Percentiles rank a stretch among this genome's conserved stretches.
Conservation (phyloP, 2,797 vertebrate genomes). For the Urocyon cinereoargenteus region DNA sequence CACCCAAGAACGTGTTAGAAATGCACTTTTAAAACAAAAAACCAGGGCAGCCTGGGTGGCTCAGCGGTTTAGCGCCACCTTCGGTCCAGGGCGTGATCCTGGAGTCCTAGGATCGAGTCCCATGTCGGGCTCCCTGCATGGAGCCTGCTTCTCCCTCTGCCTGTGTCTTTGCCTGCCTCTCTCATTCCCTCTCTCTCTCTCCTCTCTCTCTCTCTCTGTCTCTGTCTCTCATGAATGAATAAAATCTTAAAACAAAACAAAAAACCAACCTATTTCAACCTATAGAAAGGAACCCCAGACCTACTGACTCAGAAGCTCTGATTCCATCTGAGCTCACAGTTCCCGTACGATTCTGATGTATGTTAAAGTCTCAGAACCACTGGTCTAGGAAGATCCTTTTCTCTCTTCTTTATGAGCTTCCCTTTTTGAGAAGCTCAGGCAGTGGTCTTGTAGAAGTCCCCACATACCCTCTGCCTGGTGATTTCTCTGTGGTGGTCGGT, state of each 20-base stretch:
- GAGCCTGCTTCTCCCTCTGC: too few species aligned
- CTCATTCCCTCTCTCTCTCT: too few species aligned
- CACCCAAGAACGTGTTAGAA: not conserved
- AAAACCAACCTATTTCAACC: not conserved
- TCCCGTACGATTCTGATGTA: not conserved
- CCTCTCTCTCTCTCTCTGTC: too few species aligned
- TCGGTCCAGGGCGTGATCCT: too few species aligned
- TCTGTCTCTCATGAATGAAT: too few species aligned
- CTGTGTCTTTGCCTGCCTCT: too few species aligned
- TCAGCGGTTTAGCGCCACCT: too few species aligned
- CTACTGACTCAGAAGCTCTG: not conserved
- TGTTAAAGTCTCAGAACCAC: not conserved
- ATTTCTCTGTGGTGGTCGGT: not conserved
- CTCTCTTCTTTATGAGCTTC: not conserved
- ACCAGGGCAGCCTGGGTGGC: too few species aligned
- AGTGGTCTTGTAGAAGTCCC: not conserved
- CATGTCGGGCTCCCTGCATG: too few species aligned
- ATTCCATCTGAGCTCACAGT: not conserved
- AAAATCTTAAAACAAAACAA: too few species aligned
- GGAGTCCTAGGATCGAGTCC: too few species aligned
- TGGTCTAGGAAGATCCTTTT: not conserved
- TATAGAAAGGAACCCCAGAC: not conserved
- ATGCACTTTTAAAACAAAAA: not conserved
- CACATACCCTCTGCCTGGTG: not conserved
- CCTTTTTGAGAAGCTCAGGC: not conserved